Conservation (phyloP, 1,140 invertebrate species). For the Aradophagus sp. region DNA sequence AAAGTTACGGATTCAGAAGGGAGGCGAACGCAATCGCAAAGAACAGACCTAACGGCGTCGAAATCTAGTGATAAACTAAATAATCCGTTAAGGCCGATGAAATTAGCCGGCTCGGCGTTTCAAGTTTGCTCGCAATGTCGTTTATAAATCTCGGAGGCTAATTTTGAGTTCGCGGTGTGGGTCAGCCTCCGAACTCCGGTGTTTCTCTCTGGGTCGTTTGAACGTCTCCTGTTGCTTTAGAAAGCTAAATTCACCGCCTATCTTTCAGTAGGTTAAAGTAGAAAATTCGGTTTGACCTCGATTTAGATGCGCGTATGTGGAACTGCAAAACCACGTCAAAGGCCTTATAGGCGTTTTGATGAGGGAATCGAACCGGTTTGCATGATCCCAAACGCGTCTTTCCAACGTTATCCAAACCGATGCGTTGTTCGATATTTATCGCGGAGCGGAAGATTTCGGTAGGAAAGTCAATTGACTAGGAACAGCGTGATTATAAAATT, state of each 20-base stretch:
- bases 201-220: slow-evolving; percentile 50
- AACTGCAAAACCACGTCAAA: slow-evolving; percentile 62
- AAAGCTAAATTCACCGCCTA: slow-evolving; percentile 74
- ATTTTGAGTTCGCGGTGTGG: slow-evolving; percentile 44
- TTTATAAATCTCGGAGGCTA: slow-evolving; percentile 38
- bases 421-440: slow-evolving; percentile 22
- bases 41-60: neutral
- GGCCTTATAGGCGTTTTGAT: slow-evolving; percentile 62
- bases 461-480: too few relatives aligned
- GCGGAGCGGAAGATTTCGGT: too few relatives aligned
- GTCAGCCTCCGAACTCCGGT: slow-evolving; percentile 46
- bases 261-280: slow-evolving; percentile 75
- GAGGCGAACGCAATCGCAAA: slow-evolving; percentile 2
- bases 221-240: slow-evolving; percentile 67
- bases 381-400: slow-evolving; percentile 50
- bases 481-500: too few relatives aligned
- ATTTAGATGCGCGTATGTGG: slow-evolving; percentile 67
- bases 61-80: slow-evolving; percentile 25
- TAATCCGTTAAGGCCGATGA: slow-evolving; percentile 24
- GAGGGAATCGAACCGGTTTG: slow-evolving; percentile 57
- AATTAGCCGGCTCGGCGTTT: slow-evolving; percentile 27
- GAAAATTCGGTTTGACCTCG: slow-evolving; percentile 76
- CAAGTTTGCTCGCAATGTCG: slow-evolving; percentile 14
- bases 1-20: too few relatives aligned
- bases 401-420: slow-evolving; percentile 45